phyloP scores from a whole-genome alignment of 2,797 vertebrate species.

The Pyrocephalus nanus region DNA sequence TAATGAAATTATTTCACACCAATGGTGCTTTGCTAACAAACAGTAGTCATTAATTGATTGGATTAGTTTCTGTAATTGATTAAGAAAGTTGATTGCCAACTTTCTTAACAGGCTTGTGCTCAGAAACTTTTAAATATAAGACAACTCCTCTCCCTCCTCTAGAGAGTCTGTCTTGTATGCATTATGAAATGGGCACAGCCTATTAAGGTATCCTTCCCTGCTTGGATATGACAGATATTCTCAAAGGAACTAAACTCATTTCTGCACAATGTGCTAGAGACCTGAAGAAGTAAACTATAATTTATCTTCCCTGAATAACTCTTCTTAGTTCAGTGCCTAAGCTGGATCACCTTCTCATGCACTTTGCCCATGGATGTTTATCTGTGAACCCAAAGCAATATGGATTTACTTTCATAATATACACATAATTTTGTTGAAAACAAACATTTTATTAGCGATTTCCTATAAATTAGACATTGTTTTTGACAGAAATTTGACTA shows the following conservation, averaged over 20 bases:
- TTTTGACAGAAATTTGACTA: constrained; percentile 51
- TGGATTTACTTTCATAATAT: constrained; percentile 70
- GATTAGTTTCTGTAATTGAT: constrained; percentile 7
- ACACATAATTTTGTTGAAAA: constrained; percentile 65
- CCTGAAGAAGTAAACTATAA: constrained; percentile 73
- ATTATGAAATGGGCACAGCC: constrained; percentile 61
- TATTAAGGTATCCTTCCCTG: constrained; percentile 67
- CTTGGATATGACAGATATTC: constrained; percentile 81
- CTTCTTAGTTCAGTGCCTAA: constrained; percentile 56
- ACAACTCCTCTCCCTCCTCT: background rate
- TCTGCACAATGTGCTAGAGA: constrained; percentile 77
- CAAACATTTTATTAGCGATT: constrained; percentile 70
- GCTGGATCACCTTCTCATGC: constrained; percentile 81
- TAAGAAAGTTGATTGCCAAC: background rate
- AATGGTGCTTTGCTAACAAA: background rate
- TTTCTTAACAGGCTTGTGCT: constrained; percentile 4
- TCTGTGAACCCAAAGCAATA: constrained; percentile 65
- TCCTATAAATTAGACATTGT: constrained; percentile 65
- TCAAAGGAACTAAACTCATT: constrained; percentile 83
- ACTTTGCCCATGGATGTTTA: constrained; percentile 77
- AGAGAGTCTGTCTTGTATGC: constrained; percentile 49
- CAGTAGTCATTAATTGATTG: background rate
- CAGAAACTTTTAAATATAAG: constrained; percentile 38
- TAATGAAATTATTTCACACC: background rate
- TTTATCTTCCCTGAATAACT: constrained; percentile 73